Percentiles rank a stretch among this genome's conserved stretches.
Conservation (phyloP, 2,888 invertebrate species). For the Scaptomyza cyrtandrae region DNA sequence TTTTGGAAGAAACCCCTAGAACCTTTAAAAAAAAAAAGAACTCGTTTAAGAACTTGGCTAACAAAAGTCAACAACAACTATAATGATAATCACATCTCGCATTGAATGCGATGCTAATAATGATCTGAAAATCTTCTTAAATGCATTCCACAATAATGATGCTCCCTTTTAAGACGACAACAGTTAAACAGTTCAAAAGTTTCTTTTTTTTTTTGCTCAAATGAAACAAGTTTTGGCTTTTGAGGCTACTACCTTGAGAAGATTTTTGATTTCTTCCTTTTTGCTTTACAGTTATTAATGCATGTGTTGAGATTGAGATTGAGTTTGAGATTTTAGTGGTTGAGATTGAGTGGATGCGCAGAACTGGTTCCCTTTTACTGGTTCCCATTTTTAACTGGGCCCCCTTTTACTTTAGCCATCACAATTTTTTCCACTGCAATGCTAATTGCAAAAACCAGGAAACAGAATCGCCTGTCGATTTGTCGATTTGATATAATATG, state of each 20-base stretch:
- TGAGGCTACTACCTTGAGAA: conserved; percentile 35
- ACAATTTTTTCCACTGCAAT: conserved; percentile 16
- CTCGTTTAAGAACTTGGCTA: no score
- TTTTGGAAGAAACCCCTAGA: no score
- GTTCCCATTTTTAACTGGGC: conserved; percentile 4
- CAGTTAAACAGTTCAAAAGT: no score
- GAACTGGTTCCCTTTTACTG: conserved; percentile 41
- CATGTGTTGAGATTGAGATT: neutral
- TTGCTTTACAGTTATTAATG: conserved; percentile 43
- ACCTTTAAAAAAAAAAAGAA: no score
- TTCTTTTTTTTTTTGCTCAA: no score
- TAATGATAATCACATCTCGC: neutral
- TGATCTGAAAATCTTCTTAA: conserved; percentile 10
- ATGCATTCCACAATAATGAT: conserved; percentile 6
- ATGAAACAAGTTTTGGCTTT: conserved; percentile 31
- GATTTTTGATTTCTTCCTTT: conserved; percentile 35
- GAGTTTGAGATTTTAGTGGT: no score
- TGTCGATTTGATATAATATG: neutral
- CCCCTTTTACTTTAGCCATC: conserved; percentile 43
- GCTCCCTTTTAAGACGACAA: neutral
- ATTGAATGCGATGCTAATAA: neutral
- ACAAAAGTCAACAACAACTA: neutral
- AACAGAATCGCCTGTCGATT: neutral
- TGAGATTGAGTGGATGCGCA: neutral
- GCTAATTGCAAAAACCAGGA: conserved; percentile 6